Evolutionary conservation across 2,888 invertebrate species (phyloP).

Genomic region (Coleophora flavipennella): DNA sequence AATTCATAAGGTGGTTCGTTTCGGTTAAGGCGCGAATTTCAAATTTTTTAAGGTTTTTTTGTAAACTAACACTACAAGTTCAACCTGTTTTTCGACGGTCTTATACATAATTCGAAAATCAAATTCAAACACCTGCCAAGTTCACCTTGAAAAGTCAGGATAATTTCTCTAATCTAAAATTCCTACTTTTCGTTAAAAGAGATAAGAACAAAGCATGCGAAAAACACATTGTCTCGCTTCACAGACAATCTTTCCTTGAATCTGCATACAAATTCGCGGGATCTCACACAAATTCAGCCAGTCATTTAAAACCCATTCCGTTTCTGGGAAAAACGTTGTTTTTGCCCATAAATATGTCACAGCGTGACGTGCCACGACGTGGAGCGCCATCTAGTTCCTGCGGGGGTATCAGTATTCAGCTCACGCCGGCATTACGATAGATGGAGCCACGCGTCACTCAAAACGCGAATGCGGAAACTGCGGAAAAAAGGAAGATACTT

Average conservation of each 20-base stretch:
- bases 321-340: slow-evolving; percentile 51
- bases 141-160: too few species aligned
- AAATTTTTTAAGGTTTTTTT: too few species aligned
- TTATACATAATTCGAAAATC: too few species aligned
- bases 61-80: too few species aligned
- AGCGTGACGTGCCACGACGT: slow-evolving; percentile 37
- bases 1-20: too few species aligned
- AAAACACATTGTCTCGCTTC: slow-evolving; percentile 50
- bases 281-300: slow-evolving; percentile 63
- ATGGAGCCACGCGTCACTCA: slow-evolving; percentile 40
- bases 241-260: slow-evolving; percentile 58
- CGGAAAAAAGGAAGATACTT: neutral
- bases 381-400: slow-evolving; percentile 39
- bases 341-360: slow-evolving; percentile 60
- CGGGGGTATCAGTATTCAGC: slow-evolving; percentile 27
- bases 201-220: slow-evolving; percentile 29
- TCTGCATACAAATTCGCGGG: slow-evolving; percentile 65
- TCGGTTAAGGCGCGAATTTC: too few species aligned
- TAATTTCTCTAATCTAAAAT: too few species aligned
- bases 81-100: too few species aligned
- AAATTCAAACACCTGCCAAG: too few species aligned
- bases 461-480: slow-evolving; percentile 13
- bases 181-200: too few species aligned
- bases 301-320: slow-evolving; percentile 67
- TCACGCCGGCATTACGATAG: slow-evolving; percentile 29